Evolutionary conservation across 2,797 vertebrate species (phyloP).

Genomic region (Zenarchopterus dispar): DNA sequence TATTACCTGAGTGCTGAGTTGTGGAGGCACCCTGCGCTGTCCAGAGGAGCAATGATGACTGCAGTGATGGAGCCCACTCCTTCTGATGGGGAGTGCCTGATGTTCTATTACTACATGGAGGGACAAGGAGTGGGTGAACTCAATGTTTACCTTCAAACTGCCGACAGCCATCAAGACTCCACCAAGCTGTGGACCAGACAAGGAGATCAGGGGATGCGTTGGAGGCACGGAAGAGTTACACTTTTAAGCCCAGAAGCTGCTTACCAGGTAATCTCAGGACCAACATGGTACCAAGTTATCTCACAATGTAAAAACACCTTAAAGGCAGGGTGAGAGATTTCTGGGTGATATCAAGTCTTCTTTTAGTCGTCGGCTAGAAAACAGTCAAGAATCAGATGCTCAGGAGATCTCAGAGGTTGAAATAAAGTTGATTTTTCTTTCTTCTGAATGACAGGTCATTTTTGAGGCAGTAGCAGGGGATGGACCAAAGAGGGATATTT

Average conservation of each 20-base stretch:
- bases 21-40: slow-evolving; percentile 66
- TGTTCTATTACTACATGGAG: slow-evolving; percentile 85
- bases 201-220: slow-evolving; percentile 76
- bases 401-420: neutral
- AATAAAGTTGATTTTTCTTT: neutral
- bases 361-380: too few relatives aligned
- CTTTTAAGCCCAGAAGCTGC: slow-evolving; percentile 54
- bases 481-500: slow-evolving; percentile 68
- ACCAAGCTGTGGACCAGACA: slow-evolving; percentile 64
- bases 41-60: slow-evolving; percentile 60
- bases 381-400: too few relatives aligned
- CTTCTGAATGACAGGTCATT: slow-evolving; percentile 69
- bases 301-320: too few relatives aligned
- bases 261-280: slow-evolving; percentile 70
- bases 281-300: neutral
- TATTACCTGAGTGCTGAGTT: slow-evolving; percentile 81
- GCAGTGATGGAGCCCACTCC: slow-evolving; percentile 68
- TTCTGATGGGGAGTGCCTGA: slow-evolving; percentile 75
- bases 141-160: slow-evolving; percentile 64
- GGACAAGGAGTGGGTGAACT: slow-evolving; percentile 71
- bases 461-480: slow-evolving; percentile 78
- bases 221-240: slow-evolving; percentile 80
- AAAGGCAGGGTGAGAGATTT: too few relatives aligned
- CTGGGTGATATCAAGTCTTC: too few relatives aligned
- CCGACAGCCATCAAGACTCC: neutral